Percentiles rank a stretch among this genome's conserved stretches.
Conservation (phyloP, 2,113 vertebrate genomes). For the Mesoclemmys tuberculata region DNA sequence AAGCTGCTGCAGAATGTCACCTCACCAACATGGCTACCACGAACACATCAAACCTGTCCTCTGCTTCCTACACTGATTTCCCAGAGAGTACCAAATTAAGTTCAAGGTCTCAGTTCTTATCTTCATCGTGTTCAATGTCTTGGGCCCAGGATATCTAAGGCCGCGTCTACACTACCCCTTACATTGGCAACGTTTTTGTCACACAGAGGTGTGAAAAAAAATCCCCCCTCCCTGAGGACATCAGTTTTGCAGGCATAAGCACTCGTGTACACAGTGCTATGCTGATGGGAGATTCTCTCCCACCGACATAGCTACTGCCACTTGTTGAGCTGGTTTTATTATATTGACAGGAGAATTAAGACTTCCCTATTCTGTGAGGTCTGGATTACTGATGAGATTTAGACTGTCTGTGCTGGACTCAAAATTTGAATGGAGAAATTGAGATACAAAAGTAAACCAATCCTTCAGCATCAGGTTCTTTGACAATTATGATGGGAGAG, state of each 20-base stretch:
- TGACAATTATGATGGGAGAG: background rate
- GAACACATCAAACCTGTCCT: background rate
- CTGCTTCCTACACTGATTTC: background rate
- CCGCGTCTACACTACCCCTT: no score
- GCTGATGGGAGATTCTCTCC: no score
- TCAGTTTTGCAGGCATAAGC: no score
- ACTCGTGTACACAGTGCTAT: no score
- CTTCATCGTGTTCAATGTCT: background rate
- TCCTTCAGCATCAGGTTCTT: background rate
- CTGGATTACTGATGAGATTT: background rate
- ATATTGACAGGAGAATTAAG: background rate
- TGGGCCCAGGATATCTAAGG: background rate
- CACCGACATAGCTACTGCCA: no score
- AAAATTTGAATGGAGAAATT: no score
- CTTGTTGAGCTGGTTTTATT: no score
- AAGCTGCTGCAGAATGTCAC: background rate
- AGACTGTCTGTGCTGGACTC: no score
- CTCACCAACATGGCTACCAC: background rate
- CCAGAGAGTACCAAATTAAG: background rate
- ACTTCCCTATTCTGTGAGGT: background rate
- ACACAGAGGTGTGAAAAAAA: no score
- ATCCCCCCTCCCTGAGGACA: no score
- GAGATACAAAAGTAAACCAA: background rate
- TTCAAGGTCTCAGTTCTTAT: background rate
- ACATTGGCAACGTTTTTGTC: no score